Base-by-base conservation (phyloP, 2,113 vertebrate genomes). In the Syngnathus scovelli region DNA sequence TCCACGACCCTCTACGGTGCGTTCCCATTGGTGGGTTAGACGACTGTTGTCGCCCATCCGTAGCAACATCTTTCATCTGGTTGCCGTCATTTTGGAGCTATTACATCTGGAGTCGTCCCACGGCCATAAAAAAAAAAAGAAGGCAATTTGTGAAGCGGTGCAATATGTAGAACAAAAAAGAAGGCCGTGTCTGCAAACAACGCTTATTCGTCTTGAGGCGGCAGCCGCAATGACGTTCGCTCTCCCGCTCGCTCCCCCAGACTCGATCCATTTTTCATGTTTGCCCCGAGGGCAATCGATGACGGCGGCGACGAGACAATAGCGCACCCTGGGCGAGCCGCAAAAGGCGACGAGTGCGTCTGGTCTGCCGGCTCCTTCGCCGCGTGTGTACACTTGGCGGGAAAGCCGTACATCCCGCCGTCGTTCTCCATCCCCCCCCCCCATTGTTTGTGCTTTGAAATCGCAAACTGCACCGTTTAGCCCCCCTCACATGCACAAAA, bases 181-280 rank as follows among this genome's bases (percentile, higher is more conserved):
- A 61, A 61, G 59, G 38, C 19, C 19, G 59, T 10, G 43, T 49
- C 55, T 61, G 66, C 58, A 46, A 73, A 68, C 74, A 76, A 55
- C 52, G 21, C 69, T 66, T 69, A 54, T 36, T 75, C 64, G 74
- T 71, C 51, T 38, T 48, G 55, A 48, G 69, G 68, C 76, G 77
- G 69, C 51, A 68, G 64, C 61, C 48, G 74, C 69, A 64, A 75
- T 73, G 46, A 51, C 21, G 51, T 18, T 5, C 0, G 27, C 63
- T 65, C 27, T 37, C 21, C 16, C 60, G 76, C 65, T 73, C 71
- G 76, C 27, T 33, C 27, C 27, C 27, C 68, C 44, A 71, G 65
- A 73, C 78, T 77, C 56, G 81, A 86, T 87, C 78, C 75, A 86
- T 89, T 87, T 84, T 83, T 88, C 79, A 83, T 86, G 81, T 86